phyloP scores from a whole-genome alignment of 2,797 vertebrate species.

The Myotis vivesi region DNA sequence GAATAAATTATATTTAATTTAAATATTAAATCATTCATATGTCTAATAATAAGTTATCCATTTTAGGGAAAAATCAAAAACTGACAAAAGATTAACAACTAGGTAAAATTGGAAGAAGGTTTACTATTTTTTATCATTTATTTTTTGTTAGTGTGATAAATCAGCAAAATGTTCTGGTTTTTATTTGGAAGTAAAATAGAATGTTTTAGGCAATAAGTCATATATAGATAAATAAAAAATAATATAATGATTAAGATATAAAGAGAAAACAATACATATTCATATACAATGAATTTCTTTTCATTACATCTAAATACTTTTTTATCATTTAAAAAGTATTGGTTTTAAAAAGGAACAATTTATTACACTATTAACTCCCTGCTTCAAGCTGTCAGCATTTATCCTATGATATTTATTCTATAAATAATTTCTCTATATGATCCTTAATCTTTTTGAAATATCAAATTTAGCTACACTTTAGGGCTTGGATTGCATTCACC shows the following conservation, averaged over 20 bases:
- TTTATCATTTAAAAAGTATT: background rate
- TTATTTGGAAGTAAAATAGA: background rate
- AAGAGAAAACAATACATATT: background rate
- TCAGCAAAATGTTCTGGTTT: background rate
- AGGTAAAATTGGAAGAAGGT: background rate
- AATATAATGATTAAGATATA: background rate
- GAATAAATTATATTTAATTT: background rate
- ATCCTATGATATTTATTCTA: background rate
- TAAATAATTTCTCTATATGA: background rate
- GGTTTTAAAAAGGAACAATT: background rate
- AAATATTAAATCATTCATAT: background rate
- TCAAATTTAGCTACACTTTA: background rate
- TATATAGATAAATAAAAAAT: background rate
- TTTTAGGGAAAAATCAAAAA: background rate
- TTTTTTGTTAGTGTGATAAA: background rate
- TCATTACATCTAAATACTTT: background rate
- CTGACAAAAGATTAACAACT: background rate
- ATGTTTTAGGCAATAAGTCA: background rate
- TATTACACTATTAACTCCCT: background rate
- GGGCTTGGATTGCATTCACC: background rate
- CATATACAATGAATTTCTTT: background rate
- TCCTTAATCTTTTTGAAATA: background rate
- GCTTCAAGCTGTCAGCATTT: background rate
- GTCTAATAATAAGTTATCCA: background rate
- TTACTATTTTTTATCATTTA: background rate